Evolutionary conservation across 2,113 vertebrate species (phyloP).

Genomic region (Aphyosemion australe): DNA sequence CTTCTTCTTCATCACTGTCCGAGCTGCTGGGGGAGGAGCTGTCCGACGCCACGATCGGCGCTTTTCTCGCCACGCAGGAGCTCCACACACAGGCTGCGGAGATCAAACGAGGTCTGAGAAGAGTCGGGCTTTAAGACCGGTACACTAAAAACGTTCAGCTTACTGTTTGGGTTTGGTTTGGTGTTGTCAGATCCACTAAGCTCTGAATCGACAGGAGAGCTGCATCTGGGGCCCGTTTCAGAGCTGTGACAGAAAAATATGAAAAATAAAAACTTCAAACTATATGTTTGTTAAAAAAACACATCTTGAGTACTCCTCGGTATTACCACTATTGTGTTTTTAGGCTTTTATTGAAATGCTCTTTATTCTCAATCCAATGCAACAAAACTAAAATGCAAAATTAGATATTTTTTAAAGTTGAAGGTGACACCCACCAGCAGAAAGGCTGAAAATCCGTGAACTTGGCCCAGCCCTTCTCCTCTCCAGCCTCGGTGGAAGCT

Average conservation of each 20-base stretch:
- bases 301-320: too few species aligned
- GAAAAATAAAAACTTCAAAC: conserved; percentile 2
- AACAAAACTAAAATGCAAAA: too few species aligned
- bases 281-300: background rate
- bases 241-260: conserved; percentile 77
- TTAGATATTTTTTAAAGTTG: too few species aligned
- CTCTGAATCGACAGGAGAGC: conserved; percentile 84
- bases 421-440: conserved; percentile 86
- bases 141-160: background rate
- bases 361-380: too few species aligned
- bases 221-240: conserved; percentile 88
- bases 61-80: conserved; percentile 83
- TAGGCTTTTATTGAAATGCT: too few species aligned
- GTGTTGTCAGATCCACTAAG: conserved; percentile 47
- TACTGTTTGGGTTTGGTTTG: conserved; percentile 76
- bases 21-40: conserved; percentile 88
- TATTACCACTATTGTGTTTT: too few species aligned
- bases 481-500: conserved; percentile 42
- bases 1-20: conserved; percentile 83
- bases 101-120: background rate
- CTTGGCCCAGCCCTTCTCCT: conserved; percentile 93
- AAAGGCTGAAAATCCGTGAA: conserved; percentile 94
- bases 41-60: conserved; percentile 84
- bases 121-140: background rate
- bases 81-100: conserved; percentile 87